Percentiles rank a stretch among this genome's conserved stretches.
These are phyloP conservation scores for Lytechinus pictus DNA, from an alignment of 35 echinoderm and acorn worm genomes.

Conservation along the genomic window DNA sequence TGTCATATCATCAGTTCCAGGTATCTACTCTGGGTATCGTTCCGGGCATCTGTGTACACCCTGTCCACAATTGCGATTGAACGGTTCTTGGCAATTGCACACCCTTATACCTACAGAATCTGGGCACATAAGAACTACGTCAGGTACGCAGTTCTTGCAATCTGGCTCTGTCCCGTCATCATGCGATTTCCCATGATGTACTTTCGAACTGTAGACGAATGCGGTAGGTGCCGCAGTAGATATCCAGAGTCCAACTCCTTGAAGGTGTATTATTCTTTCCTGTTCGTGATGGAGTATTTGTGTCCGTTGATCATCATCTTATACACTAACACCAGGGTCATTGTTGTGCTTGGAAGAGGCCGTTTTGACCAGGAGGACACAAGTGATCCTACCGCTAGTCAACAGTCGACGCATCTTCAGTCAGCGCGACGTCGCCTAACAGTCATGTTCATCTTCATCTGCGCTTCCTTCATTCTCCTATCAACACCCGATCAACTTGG, in stretches of 20 bases:
- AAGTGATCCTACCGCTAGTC: background rate
- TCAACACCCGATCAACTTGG: conserved; percentile 6
- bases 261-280: background rate
- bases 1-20: background rate
- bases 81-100: background rate
- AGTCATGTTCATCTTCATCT: background rate
- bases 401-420: background rate
- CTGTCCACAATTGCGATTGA: background rate
- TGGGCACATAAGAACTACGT: background rate
- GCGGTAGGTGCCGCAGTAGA: background rate
- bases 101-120: background rate
- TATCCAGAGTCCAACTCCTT: background rate
- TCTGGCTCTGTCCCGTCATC: background rate
- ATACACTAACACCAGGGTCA: background rate
- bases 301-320: background rate
- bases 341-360: background rate
- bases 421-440: background rate
- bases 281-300: background rate
- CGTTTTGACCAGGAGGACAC: background rate
- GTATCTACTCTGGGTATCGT: background rate
- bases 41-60: conserved; percentile 22
- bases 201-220: background rate
- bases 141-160: background rate
- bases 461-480: background rate
- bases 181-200: background rate